Evolutionary conservation across 53 echinoderm and acorn worm species (phyloP), one percentile per base, ranked within the genome.

Genomic region (Paelopatides confundens): DNA sequence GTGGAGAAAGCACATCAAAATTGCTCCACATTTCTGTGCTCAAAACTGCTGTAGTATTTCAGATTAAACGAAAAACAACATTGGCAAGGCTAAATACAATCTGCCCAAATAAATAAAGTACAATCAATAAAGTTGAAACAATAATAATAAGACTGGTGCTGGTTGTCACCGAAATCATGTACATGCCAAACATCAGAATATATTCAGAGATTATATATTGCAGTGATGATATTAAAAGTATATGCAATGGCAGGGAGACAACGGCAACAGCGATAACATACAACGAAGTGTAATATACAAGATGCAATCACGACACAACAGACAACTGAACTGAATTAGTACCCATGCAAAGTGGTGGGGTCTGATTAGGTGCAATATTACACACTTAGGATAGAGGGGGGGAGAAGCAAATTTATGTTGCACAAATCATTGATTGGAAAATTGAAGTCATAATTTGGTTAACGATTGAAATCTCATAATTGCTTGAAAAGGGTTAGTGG

Each of bases 331-430:
- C 69, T 48, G n/a, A 58, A 23, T 74, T 74, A 74, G 74, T 74
- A 46, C 74, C 71, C 74, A 74, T 74, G 74, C 74, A 74, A 40
- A 74, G 74, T 74, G 74, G 74, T 74, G 21, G 34, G n/a, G 29
- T n/a, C 40, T 40, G 74, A 39, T 39, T 43, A 74, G 1, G 11
- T 40, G 40, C 74, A 74, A 39, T 0, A 5, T 7, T 8, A 33
- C 35, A 31, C 58, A n/a, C 21, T 58, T n/a, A 58, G 58, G 15
- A 23, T 58, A 6, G 21, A 23, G 58, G 18, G 24, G n/a, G 31
- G 64, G 15, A 28, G 7, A 30, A 64, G 0, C 64, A 28, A 64
- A 30, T 64, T 43, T 8, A 43, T 43, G 8, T 39, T 43, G 43
- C 43, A 43, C 43, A 43, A 43, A 43, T 43, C 43, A 43, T 43